Evolutionary conservation across 2,797 vertebrate species (phyloP).

Genomic region (Gouania willdenowi): DNA sequence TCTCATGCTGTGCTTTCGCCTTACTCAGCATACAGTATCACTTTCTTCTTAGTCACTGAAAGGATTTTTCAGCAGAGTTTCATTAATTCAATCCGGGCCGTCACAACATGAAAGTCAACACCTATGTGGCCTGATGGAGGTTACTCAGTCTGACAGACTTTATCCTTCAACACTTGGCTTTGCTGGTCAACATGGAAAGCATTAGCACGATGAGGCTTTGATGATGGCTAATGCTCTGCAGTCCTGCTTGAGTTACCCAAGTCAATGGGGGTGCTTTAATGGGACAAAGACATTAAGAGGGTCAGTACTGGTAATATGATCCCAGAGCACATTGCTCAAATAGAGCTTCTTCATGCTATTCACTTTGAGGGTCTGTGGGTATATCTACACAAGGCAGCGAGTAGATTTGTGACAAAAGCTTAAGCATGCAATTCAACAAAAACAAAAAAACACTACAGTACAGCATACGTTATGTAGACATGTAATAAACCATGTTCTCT

Average conservation of each 20-base stretch:
- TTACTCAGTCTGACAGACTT: neutral
- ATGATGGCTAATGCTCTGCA: slow-evolving; percentile 37
- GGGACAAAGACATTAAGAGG: slow-evolving; percentile 54
- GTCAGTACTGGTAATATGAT: slow-evolving; percentile 63
- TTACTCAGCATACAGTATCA: no score
- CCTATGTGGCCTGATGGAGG: neutral
- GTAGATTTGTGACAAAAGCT: no score
- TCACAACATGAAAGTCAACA: neutral
- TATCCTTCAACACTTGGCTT: slow-evolving; percentile 10
- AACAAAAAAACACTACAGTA: no score
- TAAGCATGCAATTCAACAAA: neutral
- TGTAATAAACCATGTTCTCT: no score
- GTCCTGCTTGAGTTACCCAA: slow-evolving; percentile 52
- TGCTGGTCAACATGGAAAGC: slow-evolving; percentile 25
- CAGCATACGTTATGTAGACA: no score
- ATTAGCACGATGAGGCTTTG: slow-evolving; percentile 44
- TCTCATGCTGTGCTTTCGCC: no score
- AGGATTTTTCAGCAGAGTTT: no score
- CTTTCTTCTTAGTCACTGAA: no score
- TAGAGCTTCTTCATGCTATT: no score
- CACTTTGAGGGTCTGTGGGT: no score
- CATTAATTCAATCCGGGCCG: no score
- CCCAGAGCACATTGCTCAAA: slow-evolving; percentile 15
- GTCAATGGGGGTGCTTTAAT: slow-evolving; percentile 48
- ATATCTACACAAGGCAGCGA: no score